phyloP scores from a whole-genome alignment of 2,113 vertebrate species.

The Salvelinus sp. region DNA sequence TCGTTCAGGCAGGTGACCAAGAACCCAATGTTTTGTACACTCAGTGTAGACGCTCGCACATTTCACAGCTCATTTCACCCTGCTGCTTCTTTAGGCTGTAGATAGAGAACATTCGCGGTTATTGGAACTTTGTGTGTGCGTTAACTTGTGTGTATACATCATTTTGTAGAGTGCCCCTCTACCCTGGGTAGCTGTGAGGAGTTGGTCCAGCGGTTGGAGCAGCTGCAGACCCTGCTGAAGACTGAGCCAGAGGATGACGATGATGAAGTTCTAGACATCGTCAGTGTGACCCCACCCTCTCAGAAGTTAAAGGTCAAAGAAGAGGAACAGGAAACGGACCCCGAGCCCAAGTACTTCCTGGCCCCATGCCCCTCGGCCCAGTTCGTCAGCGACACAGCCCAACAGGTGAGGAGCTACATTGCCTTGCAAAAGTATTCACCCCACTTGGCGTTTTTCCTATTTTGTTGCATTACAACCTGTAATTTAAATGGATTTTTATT shows the following conservation, averaged over 20 bases:
- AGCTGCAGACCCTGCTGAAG: constrained; percentile 89
- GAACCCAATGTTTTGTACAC: too few species aligned
- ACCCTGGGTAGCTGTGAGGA: constrained; percentile 84
- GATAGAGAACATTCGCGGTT: too few species aligned
- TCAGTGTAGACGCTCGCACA: too few species aligned
- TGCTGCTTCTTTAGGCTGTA: too few species aligned
- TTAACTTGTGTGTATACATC: neutral
- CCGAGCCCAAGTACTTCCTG: constrained; percentile 87
- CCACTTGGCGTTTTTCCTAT: too few species aligned
- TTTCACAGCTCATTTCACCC: too few species aligned
- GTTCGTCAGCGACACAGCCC: constrained; percentile 84
- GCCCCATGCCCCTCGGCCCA: constrained; percentile 80
- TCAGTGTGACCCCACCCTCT: constrained; percentile 78
- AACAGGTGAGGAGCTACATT: constrained; percentile 77
- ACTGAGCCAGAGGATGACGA: constrained; percentile 85
- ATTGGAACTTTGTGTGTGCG: neutral
- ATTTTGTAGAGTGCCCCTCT: constrained; percentile 81
- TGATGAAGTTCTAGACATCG: constrained; percentile 85
- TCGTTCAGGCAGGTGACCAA: too few species aligned
- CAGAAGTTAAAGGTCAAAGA: constrained; percentile 86
- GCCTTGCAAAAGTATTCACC: too few species aligned
- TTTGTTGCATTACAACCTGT: too few species aligned
- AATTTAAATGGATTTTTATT: too few species aligned
- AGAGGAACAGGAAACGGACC: constrained; percentile 86
- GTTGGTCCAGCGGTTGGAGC: constrained; percentile 86